These are phyloP conservation scores for Acrobasis repandana DNA, from an alignment of 2,888 invertebrate genomes.

Conservation along the genomic window DNA sequence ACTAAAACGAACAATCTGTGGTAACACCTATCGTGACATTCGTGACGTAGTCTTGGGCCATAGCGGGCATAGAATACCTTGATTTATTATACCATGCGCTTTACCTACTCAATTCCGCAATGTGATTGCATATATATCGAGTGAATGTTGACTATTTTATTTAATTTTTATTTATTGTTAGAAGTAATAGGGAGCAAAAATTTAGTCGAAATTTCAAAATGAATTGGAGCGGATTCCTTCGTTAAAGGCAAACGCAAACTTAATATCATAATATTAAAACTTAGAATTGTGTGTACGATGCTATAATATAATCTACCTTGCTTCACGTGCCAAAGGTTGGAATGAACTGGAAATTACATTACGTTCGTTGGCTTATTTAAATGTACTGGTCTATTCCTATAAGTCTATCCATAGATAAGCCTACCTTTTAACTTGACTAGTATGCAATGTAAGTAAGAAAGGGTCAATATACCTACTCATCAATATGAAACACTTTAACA, in stretches of 20 bases:
- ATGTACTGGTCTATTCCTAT: background rate
- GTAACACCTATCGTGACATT: too few species aligned
- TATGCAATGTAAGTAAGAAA: too few species aligned
- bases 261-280: slow-evolving; percentile 24
- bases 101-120: slow-evolving; percentile 47
- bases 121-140: slow-evolving; percentile 61
- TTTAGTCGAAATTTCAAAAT: slow-evolving; percentile 41
- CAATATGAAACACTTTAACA: too few species aligned
- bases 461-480: too few species aligned
- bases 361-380: background rate
- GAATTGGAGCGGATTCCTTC: slow-evolving; percentile 52
- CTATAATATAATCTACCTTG: background rate
- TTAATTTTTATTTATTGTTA: slow-evolving; percentile 70
- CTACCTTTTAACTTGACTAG: too few species aligned
- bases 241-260: slow-evolving; percentile 17
- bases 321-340: slow-evolving; percentile 24
- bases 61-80: too few species aligned
- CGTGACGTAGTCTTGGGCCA: too few species aligned
- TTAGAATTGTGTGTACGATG: slow-evolving; percentile 4
- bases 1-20: too few species aligned
- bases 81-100: too few species aligned
- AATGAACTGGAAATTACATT: background rate
- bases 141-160: slow-evolving; percentile 55
- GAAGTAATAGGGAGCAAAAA: slow-evolving; percentile 54
- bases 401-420: background rate